Base-by-base conservation (phyloP, 2,797 vertebrate species). In the Trachops cirrhosus region DNA sequence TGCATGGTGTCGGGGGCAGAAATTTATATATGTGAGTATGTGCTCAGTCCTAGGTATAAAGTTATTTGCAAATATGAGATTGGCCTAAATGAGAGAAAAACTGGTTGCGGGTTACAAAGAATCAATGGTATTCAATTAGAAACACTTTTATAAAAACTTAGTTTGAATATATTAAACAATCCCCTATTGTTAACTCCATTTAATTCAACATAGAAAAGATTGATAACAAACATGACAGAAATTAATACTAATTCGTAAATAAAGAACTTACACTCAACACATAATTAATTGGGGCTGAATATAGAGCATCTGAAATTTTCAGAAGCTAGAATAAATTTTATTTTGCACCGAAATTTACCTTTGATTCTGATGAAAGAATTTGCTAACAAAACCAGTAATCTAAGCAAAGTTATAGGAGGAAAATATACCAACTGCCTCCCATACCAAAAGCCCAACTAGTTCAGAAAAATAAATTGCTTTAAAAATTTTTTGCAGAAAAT, bases 261-360 rank as follows among this genome's bases (percentile, higher is more conserved):
- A 44, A 93, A 57, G 68, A 93, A 71, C 18, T 39, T 39, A 91
- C 3, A 64, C 8, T 57, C n/a, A 86, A 82, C 5, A 37, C 70
- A 93, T 8, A 93, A 54, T 67, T 41, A 79, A 44, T 2, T 90
- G 44, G 16, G 87, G 19, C 29, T 75, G 24, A 90, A 86, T 37
- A 89, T 5, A 83, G 37, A 94, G 84, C 64, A 83, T 41, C 21
- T 94, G 70, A 82, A 39, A 64, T 92, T 85, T 95, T 90, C 77
- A 67, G 71, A 70, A 41, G 39, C 54, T 44, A 78, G 29, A 7
- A 89, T 64, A 18, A 93, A 91, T 67, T 84, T 79, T 85, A 96
- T 26, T 95, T 90, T 67, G 75, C 29, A 79, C 16, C 83, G 86
- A 95, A 96, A 87, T 87, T 86, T 86, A 86, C 41, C n/a, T 89